A percentile compares a stretch with the other conserved stretches of the same genome.
phyloP scores from a whole-genome alignment of 2,888 invertebrate species.

The Phalangium opilio region DNA sequence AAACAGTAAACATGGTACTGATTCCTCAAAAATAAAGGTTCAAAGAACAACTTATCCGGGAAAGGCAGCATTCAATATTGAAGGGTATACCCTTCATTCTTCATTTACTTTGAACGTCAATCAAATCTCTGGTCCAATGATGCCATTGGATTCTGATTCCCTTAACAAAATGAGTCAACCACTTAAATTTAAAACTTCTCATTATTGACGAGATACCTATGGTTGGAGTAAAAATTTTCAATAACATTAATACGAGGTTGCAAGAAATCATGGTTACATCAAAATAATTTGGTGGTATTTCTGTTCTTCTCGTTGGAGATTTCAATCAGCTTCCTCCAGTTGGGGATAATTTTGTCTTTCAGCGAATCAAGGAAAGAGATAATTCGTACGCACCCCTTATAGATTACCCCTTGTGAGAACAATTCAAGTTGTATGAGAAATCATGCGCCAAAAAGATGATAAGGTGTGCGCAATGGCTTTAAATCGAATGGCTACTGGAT shows the following conservation, averaged over 20 bases:
- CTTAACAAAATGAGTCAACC: too few relatives aligned
- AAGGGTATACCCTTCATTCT: slow-evolving; percentile 23
- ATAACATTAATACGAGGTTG: slow-evolving; percentile 23
- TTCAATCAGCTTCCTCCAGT: slow-evolving; percentile 27
- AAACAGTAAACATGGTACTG: slow-evolving; percentile 8
- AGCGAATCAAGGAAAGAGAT: not conserved
- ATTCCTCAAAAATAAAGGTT: slow-evolving; percentile 2
- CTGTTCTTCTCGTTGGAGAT: slow-evolving; percentile 27
- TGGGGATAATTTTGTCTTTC: slow-evolving; percentile 20
- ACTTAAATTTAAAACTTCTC: not conserved
- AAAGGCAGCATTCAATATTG: slow-evolving; percentile 23
- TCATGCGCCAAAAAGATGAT: slow-evolving; percentile 18
- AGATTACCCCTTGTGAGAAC: not conserved
- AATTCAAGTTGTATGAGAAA: slow-evolving; percentile 12
- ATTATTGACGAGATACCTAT: slow-evolving; percentile 29
- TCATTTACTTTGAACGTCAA: slow-evolving; percentile 16
- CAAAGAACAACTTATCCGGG: slow-evolving; percentile 20
- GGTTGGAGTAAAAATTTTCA: slow-evolving; percentile 23
- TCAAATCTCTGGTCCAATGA: slow-evolving; percentile 5
- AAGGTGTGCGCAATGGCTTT: slow-evolving; percentile 11
- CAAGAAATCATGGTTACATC: slow-evolving; percentile 24
- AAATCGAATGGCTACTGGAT: slow-evolving; percentile 14
- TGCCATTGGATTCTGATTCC: too few relatives aligned
- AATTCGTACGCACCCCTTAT: not conserved
- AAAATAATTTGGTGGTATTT: slow-evolving; percentile 24